phyloP scores from a whole-genome alignment of 2,797 vertebrate genomes.

The Catharus ustulatus region DNA sequence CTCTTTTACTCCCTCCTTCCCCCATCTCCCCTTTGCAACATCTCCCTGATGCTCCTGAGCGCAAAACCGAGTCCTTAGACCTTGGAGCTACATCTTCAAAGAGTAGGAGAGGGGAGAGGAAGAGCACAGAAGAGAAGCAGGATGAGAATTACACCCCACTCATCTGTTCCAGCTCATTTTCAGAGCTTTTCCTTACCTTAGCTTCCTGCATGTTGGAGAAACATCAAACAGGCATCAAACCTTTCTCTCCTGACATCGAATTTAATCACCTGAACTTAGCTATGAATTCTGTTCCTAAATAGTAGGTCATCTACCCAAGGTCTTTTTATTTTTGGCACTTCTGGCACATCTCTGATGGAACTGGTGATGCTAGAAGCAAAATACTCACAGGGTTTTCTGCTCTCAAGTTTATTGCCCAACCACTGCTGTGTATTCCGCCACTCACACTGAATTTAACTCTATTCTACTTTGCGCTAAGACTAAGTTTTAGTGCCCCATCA shows the following conservation, averaged over 20 bases:
- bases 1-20: neutral
- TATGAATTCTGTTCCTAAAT: neutral
- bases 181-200: neutral
- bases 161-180: neutral
- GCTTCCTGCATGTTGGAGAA: neutral
- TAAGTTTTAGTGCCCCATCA: neutral
- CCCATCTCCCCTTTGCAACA: neutral
- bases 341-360: neutral
- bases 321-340: neutral
- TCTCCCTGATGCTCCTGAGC: neutral
- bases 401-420: neutral
- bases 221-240: neutral
- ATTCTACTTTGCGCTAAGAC: neutral
- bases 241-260: neutral
- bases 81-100: conserved; percentile 2
- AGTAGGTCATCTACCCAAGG: neutral
- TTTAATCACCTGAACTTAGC: neutral
- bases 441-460: neutral
- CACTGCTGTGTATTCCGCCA: neutral
- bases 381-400: neutral
- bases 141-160: neutral
- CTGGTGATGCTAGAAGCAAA: neutral
- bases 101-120: neutral
- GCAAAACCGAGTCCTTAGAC: neutral
- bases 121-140: neutral